Evolutionary conservation across 2,113 vertebrate species (phyloP), one percentile per base, ranked within the genome.

Genomic region (Ptilorrhoa leucosticta): DNA sequence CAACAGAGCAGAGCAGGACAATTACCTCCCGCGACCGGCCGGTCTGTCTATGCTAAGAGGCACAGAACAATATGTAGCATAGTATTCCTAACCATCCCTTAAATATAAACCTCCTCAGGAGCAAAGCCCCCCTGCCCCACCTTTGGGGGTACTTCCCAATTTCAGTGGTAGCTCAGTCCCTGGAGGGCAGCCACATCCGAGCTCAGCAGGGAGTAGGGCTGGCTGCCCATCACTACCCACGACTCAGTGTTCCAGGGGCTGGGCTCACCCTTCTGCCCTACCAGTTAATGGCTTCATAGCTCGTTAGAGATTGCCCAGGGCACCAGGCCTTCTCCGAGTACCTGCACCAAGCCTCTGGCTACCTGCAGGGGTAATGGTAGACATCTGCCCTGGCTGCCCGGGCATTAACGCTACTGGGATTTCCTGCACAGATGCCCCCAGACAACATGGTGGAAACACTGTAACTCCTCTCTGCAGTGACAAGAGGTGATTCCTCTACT

Each of bases 401-500:
- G 33, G 33, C 0, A 0, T 15, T 5, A 1, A 0, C 1, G 0
- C 76, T n/a, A 31, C 17, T 23, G 35, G 27, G 13, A 18, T 63
- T 71, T 76, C 14, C 15, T 37, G 8, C 56, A 26, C 2, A 2
- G 33, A 22, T 2, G 1, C 2, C 14, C 11, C 16, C 19, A 19
- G 30, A 26, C 8, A 48, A 1, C 9, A 8, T 1, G 21, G 18
- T 5, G 7, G 39, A 45, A 80, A 10, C 17, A 17, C 10, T n/a
- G 0, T 9, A 23, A 47, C 10, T 68, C 6, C 7, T 33, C 13
- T 21, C 28, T 5, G n/a, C 6, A 27, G 31, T 0, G 0, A 75
- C 10, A 11, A 26, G 18, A 64, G 16, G 9, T 0, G 1, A 31
- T 10, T 16, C 5, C 7, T 81, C 47, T 23, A 13, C 47, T 53